Evolutionary conservation across 2,113 vertebrate species (phyloP).

Genomic region (Prunella himalayana): DNA sequence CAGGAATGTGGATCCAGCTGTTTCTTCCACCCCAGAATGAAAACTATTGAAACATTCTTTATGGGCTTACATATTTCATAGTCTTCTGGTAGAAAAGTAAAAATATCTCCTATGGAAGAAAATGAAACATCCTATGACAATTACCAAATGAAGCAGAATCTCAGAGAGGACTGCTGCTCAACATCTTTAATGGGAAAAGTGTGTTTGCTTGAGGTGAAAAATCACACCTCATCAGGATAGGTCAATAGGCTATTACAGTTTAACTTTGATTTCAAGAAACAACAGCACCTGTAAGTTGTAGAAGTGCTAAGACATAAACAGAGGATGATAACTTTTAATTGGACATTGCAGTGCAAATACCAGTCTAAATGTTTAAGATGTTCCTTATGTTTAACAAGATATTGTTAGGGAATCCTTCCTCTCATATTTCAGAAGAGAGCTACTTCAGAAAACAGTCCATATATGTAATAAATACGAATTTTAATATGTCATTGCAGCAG

Average conservation of each 20-base stretch:
- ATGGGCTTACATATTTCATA: constrained; percentile 9
- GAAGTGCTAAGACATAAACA: not conserved
- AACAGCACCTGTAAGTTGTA: not conserved
- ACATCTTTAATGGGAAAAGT: not conserved
- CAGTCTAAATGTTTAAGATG: not conserved
- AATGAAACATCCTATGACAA: not conserved
- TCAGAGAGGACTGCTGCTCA: not conserved
- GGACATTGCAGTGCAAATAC: not conserved
- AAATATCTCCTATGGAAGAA: not conserved
- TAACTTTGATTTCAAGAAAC: constrained; percentile 14
- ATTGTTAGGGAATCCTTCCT: not conserved
- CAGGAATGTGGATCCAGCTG: constrained; percentile 47
- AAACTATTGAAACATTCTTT: constrained; percentile 2
- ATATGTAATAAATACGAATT: not conserved
- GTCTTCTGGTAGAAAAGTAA: constrained; percentile 3
- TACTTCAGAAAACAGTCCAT: not conserved
- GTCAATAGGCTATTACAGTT: not conserved
- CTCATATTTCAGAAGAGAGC: not conserved
- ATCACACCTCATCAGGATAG: not conserved
- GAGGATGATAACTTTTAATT: not conserved
- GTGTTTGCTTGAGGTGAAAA: not conserved
- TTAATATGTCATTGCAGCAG: not conserved
- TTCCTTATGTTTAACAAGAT: not conserved
- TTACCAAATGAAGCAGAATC: not conserved
- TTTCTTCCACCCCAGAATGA: not conserved